Evolutionary conservation across 2,797 vertebrate species (phyloP).

Genomic region (Chiloscyllium punctatum): DNA sequence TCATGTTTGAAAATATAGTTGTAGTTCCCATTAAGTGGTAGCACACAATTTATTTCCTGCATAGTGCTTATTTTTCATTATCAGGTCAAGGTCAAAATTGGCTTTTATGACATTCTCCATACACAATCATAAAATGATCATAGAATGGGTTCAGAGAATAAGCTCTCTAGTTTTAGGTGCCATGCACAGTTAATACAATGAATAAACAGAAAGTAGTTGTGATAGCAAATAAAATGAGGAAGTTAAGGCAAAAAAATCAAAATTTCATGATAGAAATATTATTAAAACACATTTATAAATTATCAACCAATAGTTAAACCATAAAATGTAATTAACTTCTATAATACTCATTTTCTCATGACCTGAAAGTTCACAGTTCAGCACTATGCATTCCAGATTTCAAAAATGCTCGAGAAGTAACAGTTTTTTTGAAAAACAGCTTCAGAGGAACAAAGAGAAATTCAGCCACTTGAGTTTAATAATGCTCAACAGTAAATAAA

Average conservation of each 20-base stretch:
- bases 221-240: neutral
- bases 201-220: neutral
- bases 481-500: constrained; percentile 28
- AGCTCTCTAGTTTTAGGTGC: neutral
- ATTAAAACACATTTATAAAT: neutral
- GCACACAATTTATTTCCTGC: neutral
- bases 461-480: constrained; percentile 2
- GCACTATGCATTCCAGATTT: constrained; percentile 15
- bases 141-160: neutral
- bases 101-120: neutral
- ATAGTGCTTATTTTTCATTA: neutral
- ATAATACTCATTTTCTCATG: constrained; percentile 23
- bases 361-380: constrained; percentile 6
- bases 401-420: neutral
- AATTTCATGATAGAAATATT: neutral
- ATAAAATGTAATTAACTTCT: constrained; percentile 2
- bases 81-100: neutral
- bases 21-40: neutral
- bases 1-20: neutral
- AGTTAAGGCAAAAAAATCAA: neutral
- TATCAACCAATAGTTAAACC: neutral
- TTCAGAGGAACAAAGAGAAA: constrained; percentile 21
- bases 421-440: neutral
- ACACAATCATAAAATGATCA: neutral
- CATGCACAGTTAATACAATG: neutral